Base-by-base conservation (phyloP, 2,113 vertebrate genomes). In the Oriolus oriolus region DNA sequence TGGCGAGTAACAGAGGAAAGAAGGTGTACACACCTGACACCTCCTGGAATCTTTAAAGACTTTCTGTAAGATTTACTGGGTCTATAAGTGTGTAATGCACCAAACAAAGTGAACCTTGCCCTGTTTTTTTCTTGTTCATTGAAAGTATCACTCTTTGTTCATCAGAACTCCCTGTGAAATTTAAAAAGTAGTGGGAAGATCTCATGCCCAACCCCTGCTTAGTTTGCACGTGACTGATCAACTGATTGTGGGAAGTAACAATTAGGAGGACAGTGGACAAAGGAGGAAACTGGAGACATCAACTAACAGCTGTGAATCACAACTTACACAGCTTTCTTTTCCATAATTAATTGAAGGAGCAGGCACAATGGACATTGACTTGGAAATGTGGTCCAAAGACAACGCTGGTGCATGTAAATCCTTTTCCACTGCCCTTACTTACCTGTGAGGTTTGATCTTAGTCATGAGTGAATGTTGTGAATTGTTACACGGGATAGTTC, bases 211-310 rank as follows among this genome's bases (percentile, higher is more conserved):
- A 85, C 44, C 50, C 45, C 95, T 75, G 22, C 64, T 89, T 92
- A 78, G 85, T 97, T 98, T 97, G 70, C 96, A 96, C 95, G 90
- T 96, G 96, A 97, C 97, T 98, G 84, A 54, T 83, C 80, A 94
- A 60, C 23, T 6, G 75, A 87, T 96, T 98, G 90, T 92, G 70
- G 97, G 92, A 96, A 97, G 93, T 95, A 96, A 97, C 93, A 97
- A 94, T 97, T 97, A 97, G 77, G 81, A 91, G 84, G 74, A 96
- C 90, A 97, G 81, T 84, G n/a, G 54, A 81, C 91, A 95, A 96
- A 98, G 87, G 56, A 88, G 53, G 90, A 87, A 93, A 86, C 66
- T 96, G 75, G 88, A 97, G 90, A 92, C 79, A 66, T 37, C 90
- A 92, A 63, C 65, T 56, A 97, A 96, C 95, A 97, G 93, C 96